Base-by-base conservation (phyloP, 37 sponge, comb jelly and placozoan genomes). In the Beroe forskalii region DNA sequence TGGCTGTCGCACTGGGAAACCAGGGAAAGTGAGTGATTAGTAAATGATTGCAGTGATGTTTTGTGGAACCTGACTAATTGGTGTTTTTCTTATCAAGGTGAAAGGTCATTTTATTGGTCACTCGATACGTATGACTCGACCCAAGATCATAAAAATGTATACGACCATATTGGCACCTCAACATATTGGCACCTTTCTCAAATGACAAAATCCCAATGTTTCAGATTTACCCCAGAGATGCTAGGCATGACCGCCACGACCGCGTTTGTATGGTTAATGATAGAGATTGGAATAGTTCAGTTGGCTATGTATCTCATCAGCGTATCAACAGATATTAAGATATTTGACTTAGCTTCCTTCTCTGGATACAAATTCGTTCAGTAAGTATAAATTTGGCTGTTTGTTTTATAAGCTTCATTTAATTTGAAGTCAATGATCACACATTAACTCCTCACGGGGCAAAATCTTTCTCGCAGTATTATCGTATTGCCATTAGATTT, bases 321-420 rank as follows among this genome's bases (percentile, higher is more conserved):
- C 31, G 91, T 98, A 39, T 83, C 76, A 60, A 90, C 97, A 19
- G 93, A 94, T 22, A 90, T 95, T 30, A 67, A 67, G 60, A 95
- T 94, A 93, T 90, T 95, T 38, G 95, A 96, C 80, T 43, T 96
- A n/a, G 44, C 94, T 14, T 95, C 97, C n/a, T 96, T 94, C 90
- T 95, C 92, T 90, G 96, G 97, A 35, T 98, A 96, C 93, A 98
- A 98, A 94, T 96, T 95, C 83, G 94, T 96, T 67, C 62, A 92
- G 95, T 96, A 61, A 64, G 67, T 35, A 25, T 33, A 1, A 25
- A 62, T n/a, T n/a, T n/a, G n/a, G n/a, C n/a, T n/a, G n/a, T n/a
- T n/a, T n/a, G n/a, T n/a, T n/a, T n/a, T n/a, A n/a, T n/a, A n/a
- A n/a, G n/a, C n/a, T n/a, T n/a, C n/a, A n/a, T n/a, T n/a, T n/a